Evolutionary conservation across 2,888 invertebrate species (phyloP).

Genomic region (Cephus rjabovi): DNA sequence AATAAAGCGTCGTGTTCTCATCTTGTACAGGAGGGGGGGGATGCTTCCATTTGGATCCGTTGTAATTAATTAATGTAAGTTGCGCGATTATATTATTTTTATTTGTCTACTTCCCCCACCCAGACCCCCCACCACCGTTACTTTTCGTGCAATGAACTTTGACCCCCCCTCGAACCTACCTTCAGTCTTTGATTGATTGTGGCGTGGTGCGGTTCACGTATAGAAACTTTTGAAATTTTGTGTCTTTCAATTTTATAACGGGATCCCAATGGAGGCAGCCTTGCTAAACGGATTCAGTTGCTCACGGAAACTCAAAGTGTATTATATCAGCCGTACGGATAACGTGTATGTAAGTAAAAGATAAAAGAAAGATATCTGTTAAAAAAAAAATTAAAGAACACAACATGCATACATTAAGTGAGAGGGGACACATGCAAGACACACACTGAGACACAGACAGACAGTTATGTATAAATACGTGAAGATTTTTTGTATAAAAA

Average conservation of each 20-base stretch:
- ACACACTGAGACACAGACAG: conserved; percentile 15
- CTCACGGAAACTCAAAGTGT: conserved; percentile 51
- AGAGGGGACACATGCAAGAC: conserved; percentile 7
- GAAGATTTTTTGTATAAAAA: conserved; percentile 62
- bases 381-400: conserved; percentile 9
- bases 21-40: conserved; percentile 30
- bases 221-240: too few relatives aligned
- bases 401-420: conserved; percentile 12
- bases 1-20: conserved; percentile 22
- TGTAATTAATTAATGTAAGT: too few relatives aligned
- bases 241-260: too few relatives aligned
- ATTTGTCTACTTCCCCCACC: too few relatives aligned
- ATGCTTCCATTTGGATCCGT: too few relatives aligned
- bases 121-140: not conserved
- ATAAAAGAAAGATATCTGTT: conserved; percentile 3
- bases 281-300: conserved; percentile 23
- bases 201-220: too few relatives aligned
- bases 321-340: conserved; percentile 43
- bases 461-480: conserved; percentile 60
- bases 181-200: too few relatives aligned
- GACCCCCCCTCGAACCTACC: too few relatives aligned
- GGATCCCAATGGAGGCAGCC: not conserved
- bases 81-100: too few relatives aligned
- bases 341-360: conserved; percentile 35
- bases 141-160: not conserved